These are phyloP conservation scores for Palythoa caribaeorum DNA, from an alignment of 92 coral and sea anemone genomes.

Conservation along the genomic window DNA sequence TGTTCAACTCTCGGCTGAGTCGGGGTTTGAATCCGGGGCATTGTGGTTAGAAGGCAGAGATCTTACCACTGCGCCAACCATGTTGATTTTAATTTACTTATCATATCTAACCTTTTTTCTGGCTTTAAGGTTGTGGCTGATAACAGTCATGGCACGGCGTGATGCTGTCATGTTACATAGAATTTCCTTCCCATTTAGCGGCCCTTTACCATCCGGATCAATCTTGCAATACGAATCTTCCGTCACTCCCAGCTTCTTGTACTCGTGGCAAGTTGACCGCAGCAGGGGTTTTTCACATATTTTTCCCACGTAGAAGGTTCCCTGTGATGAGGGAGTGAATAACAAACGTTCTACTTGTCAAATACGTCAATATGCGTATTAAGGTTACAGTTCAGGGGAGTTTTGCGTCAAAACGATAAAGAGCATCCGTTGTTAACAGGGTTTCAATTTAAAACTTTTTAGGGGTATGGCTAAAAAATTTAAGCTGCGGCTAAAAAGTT, in stretches of 20 bases:
- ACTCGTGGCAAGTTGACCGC: constrained; percentile 90
- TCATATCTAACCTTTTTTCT: neutral
- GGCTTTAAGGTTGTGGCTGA: constrained; percentile 74
- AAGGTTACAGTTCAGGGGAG: too few relatives aligned
- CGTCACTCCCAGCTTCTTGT: constrained; percentile 84
- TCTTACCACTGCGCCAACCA: too few relatives aligned
- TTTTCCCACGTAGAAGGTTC: constrained; percentile 81
- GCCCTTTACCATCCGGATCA: constrained; percentile 90
- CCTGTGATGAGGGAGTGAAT: neutral
- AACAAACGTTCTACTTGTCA: neutral
- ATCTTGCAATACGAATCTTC: constrained; percentile 90
- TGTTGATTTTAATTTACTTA: neutral
- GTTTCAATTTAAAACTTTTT: too few relatives aligned
- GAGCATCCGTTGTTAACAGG: too few relatives aligned
- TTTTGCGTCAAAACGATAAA: too few relatives aligned
- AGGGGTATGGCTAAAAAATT: too few relatives aligned
- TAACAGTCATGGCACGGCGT: constrained; percentile 72
- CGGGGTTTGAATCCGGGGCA: too few relatives aligned
- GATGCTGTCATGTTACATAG: constrained; percentile 91
- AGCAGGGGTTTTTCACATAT: constrained; percentile 84
- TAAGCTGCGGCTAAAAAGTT: too few relatives aligned
- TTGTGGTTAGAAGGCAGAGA: too few relatives aligned
- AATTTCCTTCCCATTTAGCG: constrained; percentile 72
- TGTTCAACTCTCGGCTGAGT: too few relatives aligned
- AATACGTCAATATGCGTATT: too few relatives aligned